Conservation (phyloP, 2,113 vertebrate species). For the Mixornis gularis region DNA sequence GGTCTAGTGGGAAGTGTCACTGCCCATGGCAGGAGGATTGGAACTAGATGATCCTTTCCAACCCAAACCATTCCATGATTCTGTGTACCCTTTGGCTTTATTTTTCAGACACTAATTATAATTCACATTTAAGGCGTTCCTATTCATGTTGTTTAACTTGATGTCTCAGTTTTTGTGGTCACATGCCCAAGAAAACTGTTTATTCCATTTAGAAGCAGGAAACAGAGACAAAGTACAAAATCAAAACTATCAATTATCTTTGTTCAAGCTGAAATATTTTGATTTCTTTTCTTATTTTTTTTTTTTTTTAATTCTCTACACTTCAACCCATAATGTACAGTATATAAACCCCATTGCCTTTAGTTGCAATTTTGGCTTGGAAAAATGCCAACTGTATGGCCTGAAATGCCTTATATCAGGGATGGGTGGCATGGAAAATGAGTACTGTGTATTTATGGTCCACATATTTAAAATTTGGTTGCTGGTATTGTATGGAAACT, state of each 20-base stretch:
- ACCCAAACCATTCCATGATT: background rate
- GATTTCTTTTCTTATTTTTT: too few relatives aligned
- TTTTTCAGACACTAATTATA: background rate
- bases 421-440: background rate
- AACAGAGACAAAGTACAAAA: background rate
- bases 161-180: background rate
- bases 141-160: background rate
- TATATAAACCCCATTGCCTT: background rate
- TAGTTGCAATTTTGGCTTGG: background rate
- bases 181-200: background rate
- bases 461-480: background rate
- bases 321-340: background rate
- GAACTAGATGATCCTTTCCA: background rate
- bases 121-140: background rate
- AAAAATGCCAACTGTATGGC: background rate
- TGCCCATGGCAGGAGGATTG: background rate
- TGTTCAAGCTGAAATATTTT: background rate
- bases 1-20: background rate
- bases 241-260: background rate
- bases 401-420: background rate
- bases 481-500: background rate
- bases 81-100: background rate
- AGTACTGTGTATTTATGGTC: background rate
- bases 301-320: background rate
- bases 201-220: background rate